These are phyloP conservation scores for Porites rus DNA, from an alignment of 92 coral and sea anemone genomes.

Conservation along the genomic window DNA sequence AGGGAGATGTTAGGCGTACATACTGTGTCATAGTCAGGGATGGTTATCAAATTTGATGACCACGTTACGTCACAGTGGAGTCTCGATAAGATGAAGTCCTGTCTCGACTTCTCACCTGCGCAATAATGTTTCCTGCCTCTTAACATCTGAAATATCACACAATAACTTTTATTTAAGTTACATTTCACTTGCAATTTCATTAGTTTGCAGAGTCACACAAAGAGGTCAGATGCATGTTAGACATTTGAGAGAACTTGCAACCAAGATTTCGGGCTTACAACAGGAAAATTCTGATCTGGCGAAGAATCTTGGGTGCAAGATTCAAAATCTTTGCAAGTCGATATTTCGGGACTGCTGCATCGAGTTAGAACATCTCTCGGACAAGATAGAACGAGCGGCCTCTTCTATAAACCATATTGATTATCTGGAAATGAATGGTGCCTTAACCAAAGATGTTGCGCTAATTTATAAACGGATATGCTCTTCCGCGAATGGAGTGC, in stretches of 20 bases:
- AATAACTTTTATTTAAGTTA: too few relatives aligned
- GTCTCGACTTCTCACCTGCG: too few relatives aligned
- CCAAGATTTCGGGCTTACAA: background rate
- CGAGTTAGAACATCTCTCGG: background rate
- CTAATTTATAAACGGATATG: background rate
- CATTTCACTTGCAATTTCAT: background rate
- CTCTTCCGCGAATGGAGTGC: background rate
- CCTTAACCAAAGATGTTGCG: background rate
- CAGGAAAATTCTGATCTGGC: background rate
- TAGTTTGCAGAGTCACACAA: constrained; percentile 8
- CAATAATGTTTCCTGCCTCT: too few relatives aligned
- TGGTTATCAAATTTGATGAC: too few relatives aligned
- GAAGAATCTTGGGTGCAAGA: background rate
- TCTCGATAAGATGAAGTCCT: too few relatives aligned
- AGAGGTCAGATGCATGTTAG: constrained; percentile 30
- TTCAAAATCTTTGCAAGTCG: background rate
- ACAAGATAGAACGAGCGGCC: background rate
- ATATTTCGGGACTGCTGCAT: constrained; percentile 12
- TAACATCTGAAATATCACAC: background rate
- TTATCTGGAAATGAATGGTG: background rate
- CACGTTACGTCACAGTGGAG: too few relatives aligned
- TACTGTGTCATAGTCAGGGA: too few relatives aligned
- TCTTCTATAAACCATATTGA: background rate
- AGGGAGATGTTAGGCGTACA: too few relatives aligned
- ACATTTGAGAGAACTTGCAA: constrained; percentile 23